Evolutionary conservation across 2,113 vertebrate species (phyloP).

Genomic region (Condylura cristata): DNA sequence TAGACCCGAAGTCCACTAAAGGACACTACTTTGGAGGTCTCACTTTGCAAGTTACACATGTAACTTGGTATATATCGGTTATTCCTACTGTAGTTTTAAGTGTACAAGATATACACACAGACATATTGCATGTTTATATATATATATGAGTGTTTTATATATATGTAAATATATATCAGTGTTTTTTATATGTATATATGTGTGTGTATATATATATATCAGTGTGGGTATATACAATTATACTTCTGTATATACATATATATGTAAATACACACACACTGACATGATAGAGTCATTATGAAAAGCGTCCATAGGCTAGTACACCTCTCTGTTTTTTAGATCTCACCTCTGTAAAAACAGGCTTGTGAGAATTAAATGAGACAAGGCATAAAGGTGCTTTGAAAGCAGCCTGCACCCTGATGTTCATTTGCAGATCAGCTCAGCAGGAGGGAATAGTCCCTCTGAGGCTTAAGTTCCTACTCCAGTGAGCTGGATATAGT

Average conservation of each 20-base stretch:
- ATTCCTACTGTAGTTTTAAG: no score
- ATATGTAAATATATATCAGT: rapidly evolving
- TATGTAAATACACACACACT: background rate
- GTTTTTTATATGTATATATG: background rate
- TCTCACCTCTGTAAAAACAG: background rate
- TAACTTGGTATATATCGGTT: background rate
- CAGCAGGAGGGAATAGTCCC: background rate
- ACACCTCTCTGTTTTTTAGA: background rate
- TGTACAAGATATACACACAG: background rate
- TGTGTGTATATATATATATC: no score
- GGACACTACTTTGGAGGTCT: background rate
- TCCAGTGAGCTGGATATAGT: background rate
- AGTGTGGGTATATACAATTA: background rate
- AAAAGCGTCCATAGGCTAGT: background rate
- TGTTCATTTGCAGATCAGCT: background rate
- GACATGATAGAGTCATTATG: background rate
- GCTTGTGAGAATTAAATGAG: background rate
- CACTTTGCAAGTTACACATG: background rate
- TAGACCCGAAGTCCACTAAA: background rate
- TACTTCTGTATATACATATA: background rate
- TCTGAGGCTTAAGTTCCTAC: background rate
- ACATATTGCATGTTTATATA: background rate
- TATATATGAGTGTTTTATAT: no score
- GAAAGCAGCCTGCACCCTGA: background rate
- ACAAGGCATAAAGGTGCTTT: background rate